Evolutionary conservation across 2,113 vertebrate genomes (phyloP), one percentile per base, ranked within the genome.

Genomic region (Sitta europaea): DNA sequence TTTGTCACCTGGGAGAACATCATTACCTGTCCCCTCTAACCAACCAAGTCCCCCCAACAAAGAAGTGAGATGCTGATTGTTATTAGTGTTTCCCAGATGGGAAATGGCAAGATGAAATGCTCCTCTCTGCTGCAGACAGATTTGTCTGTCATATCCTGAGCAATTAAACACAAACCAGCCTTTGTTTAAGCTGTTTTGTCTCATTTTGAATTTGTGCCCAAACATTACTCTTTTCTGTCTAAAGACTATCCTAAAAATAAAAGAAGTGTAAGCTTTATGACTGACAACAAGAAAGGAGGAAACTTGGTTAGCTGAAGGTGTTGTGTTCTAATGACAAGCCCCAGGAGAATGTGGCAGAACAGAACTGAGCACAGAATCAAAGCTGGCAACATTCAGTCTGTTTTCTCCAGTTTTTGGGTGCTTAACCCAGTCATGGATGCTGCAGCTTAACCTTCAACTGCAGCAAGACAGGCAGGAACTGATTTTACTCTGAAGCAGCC

Each of bases 171-270:
- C 62, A 88, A 91, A 78, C 22, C 53, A 85, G 45, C 70, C 57
- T 93, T 85, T 84, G 54, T 80, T 89, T 85, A 78, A 96, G 40
- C 38, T 92, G 54, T 54, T 90, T 86, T 76, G 47, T 70, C 79
- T 83, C 12, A 9, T 57, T 93, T 86, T 82, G 51, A 88, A 54
- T 74, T 73, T 90, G 38, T 86, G 51, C 78, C 85, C 88, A 78
- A 76, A 45, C 53, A 68, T 68, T 62, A 65, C 36, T 79, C 29
- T 72, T 45, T 83, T 67, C 71, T 65, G 24, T 54, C 63, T 89
- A 63, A 92, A 71, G 63, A 59, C 51, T 8, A 61, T 23, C 70
- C 74, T 59, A 65, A 85, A 77, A 77, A 45, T 62, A 66, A 72
- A 68, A 42, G 50, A 95, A 18, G 36, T 76, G 59, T 61, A 24